phyloP scores from a whole-genome alignment of 2,113 vertebrate species.

The Cephalopholis sonnerati region DNA sequence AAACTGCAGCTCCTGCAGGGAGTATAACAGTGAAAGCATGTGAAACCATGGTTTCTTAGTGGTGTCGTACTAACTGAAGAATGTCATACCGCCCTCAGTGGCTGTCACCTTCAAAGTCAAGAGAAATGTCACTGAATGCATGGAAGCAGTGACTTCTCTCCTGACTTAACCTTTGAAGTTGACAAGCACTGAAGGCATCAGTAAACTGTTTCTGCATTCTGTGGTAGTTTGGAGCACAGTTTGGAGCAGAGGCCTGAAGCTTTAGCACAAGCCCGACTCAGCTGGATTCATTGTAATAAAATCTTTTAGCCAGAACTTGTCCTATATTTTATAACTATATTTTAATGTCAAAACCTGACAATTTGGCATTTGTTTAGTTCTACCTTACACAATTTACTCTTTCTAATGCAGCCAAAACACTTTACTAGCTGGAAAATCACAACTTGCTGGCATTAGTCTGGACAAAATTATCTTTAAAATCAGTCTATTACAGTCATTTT shows the following conservation, averaged over 20 bases:
- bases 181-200: not conserved
- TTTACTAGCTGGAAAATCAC: no score
- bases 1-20: not conserved
- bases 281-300: not conserved
- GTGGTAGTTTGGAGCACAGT: not conserved
- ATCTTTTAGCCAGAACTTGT: not conserved
- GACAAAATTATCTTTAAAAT: not conserved
- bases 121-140: not conserved
- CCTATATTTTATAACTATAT: not conserved
- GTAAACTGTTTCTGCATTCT: not conserved
- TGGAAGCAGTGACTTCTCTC: not conserved
- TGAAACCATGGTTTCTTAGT: not conserved
- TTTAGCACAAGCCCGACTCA: not conserved
- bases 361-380: not conserved
- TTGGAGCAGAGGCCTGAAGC: not conserved
- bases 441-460: not conserved
- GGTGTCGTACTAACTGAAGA: not conserved
- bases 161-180: not conserved
- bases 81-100: not conserved
- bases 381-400: not conserved
- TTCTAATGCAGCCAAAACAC: not conserved
- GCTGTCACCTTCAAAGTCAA: conserved; percentile 2
- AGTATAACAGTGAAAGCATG: no score
- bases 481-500: not conserved
- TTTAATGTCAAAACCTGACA: not conserved